Evolutionary conservation across 2,113 vertebrate species (phyloP).

Genomic region (Thalassarche chlororhynchos): DNA sequence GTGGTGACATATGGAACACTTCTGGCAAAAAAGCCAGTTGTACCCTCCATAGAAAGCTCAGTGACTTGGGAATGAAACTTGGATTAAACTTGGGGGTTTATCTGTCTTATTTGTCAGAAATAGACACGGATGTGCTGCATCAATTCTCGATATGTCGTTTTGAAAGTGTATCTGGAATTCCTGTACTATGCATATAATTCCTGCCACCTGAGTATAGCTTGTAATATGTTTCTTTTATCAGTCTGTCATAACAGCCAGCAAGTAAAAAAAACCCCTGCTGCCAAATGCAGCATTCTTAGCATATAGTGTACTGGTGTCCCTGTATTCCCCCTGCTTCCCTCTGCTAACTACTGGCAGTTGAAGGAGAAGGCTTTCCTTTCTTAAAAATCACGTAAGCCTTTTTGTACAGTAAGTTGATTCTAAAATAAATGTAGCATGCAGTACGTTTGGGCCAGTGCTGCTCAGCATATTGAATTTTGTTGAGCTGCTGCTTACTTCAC

Average conservation of each 20-base stretch:
- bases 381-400: neutral
- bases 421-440: neutral
- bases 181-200: neutral
- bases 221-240: neutral
- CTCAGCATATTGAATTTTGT: neutral
- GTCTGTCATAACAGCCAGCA: neutral
- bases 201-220: neutral
- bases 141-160: neutral
- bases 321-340: neutral
- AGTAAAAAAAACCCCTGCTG: neutral
- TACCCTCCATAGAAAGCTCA: neutral
- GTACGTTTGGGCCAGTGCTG: neutral
- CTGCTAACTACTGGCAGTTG: neutral
- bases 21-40: neutral
- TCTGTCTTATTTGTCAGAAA: neutral
- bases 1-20: neutral
- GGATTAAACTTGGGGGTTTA: neutral
- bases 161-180: neutral
- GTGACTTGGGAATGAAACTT: neutral
- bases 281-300: neutral
- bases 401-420: neutral
- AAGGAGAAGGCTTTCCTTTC: neutral
- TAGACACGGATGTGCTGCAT: accelerated
- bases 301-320: neutral
- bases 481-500: neutral